Evolutionary conservation across 92 coral and sea anemone genomes (phyloP), one percentile per base, ranked within the genome.

Genomic region (Epizoanthus illoricatus): DNA sequence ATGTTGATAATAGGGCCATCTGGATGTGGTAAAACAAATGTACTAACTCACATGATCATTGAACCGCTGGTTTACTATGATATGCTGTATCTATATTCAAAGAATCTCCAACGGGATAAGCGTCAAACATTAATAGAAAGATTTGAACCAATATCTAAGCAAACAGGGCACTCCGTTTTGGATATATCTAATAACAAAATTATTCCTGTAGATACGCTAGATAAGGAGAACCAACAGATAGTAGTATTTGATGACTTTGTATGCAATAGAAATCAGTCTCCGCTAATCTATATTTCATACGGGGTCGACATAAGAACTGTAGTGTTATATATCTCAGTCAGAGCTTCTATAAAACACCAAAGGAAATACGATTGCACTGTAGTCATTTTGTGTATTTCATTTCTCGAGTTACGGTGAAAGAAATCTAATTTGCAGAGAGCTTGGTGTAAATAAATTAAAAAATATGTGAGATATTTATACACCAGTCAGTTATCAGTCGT

Each of bases 181-280:
- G 84, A 76, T 66, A 11, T 2, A 0, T 23, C 39, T 59, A 62
- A 76, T 10, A 78, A 78, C 33, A 59, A 76, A 40, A 85, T 85
- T 10, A 33, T 66, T 5, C 89, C 81, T 3, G 73, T 86, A 1
- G 21, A 55, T 2, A 41, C 21, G 4, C 54, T 85, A 28, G 72
- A 76, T n/a, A n/a, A 78, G 45, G 79, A 76, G 0, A 4, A n/a
- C 3, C 84, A 85, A 20, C 76, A 85, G 41, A 41, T 68, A 1
- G 61, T 85, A 17, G 57, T 85, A 24, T 86, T 71, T 66, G 89
- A 86, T 43, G 89, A 86, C 74, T 79, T 28, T 64, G 56, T 86
- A 15, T 68, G 80, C 57, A 80, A 74, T 6, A 84, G 75, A 20
- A 84, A 74, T 36, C 65, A 60, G 69, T 42, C n/a, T 4, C 80